Evolutionary conservation across 2,888 invertebrate genomes (phyloP), one percentile per base, ranked within the genome.

Genomic region (Leptopilina syphax): DNA sequence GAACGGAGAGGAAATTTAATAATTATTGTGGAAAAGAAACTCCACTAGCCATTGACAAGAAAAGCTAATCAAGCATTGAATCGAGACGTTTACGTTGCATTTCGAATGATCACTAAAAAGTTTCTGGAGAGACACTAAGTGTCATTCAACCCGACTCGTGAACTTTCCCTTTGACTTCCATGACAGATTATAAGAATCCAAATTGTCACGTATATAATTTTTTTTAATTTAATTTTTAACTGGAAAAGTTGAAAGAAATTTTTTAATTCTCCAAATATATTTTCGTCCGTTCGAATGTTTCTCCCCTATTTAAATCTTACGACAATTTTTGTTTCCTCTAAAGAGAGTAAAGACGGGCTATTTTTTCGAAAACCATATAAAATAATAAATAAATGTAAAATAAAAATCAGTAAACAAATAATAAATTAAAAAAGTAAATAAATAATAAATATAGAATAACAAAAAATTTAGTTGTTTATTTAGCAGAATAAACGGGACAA

Each of bases 81-180:
- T 24, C 54, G 54, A 54, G 50, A 47, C 70, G 70, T 70, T 70
- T 70, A 70, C 50, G 47, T 27, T 54, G 70, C 70, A 54, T 54
- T 70, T 70, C 54, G 70, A 70, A 27, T 70, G 27, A 27, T 70
- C 70, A 70, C 50, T 70, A 70, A 70, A 70, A 70, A 70, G 70
- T 70, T 70, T 50, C 66, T 70, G 50, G 50, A 54, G 24, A 70
- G 70, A 27, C 50, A 13, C 24, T 8, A 70, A 50, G 70, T 70
- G 70, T 70, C 70, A 70, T 70, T 70, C 70, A 50, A 70, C 70
- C 70, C 24, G 70, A 70, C 13, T 70, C 27, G 50, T 47, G 54
- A 70, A 70, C 70, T 70, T 70, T 70, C 70, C 54, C 70, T 70
- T 24, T 70, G 70, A 70, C 70, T 70, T 70, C 50, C 47, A 68